Percentiles rank a stretch among this genome's conserved stretches.
phyloP scores from a whole-genome alignment of 1,140 invertebrate genomes.

The Hyphantria cunea region DNA sequence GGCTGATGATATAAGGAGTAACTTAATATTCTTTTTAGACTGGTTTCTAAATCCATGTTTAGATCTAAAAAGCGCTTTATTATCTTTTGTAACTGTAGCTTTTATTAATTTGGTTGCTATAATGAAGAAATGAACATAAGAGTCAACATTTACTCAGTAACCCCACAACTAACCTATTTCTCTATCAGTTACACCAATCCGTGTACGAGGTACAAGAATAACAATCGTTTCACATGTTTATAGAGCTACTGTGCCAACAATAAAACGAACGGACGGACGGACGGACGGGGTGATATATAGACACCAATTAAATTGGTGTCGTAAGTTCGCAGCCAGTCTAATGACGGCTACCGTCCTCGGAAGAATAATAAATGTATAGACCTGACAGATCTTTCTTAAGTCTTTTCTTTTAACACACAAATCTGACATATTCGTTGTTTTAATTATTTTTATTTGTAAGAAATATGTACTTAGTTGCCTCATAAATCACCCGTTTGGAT shows the following conservation, averaged over 20 bases:
- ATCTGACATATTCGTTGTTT: too few relatives aligned
- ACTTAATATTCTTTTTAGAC: too few relatives aligned
- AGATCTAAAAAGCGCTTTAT: too few relatives aligned
- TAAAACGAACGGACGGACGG: slow-evolving; percentile 55
- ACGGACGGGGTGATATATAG: slow-evolving; percentile 61
- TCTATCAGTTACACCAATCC: slow-evolving; percentile 4
- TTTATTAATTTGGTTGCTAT: too few relatives aligned
- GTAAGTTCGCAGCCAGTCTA: slow-evolving; percentile 64
- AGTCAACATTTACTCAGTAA: neutral
- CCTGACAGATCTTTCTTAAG: neutral
- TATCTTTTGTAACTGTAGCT: too few relatives aligned
- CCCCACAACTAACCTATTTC: slow-evolving; percentile 2
- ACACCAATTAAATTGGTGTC: slow-evolving; percentile 64
- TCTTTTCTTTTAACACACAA: too few relatives aligned
- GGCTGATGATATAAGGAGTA: too few relatives aligned
- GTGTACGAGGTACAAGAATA: slow-evolving; percentile 42
- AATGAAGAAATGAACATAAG: too few relatives aligned
- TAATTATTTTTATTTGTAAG: too few relatives aligned
- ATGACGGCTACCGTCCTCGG: slow-evolving; percentile 60
- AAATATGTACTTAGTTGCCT: too few relatives aligned
- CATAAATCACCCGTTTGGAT: too few relatives aligned
- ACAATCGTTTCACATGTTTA: slow-evolving; percentile 67
- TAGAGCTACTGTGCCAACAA: slow-evolving; percentile 64
- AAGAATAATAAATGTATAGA: slow-evolving; percentile 28
- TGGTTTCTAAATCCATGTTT: too few relatives aligned